Percentiles rank a stretch among this genome's conserved stretches.
phyloP scores from a whole-genome alignment of 2,888 invertebrate species.

The Tenthredo notha region DNA sequence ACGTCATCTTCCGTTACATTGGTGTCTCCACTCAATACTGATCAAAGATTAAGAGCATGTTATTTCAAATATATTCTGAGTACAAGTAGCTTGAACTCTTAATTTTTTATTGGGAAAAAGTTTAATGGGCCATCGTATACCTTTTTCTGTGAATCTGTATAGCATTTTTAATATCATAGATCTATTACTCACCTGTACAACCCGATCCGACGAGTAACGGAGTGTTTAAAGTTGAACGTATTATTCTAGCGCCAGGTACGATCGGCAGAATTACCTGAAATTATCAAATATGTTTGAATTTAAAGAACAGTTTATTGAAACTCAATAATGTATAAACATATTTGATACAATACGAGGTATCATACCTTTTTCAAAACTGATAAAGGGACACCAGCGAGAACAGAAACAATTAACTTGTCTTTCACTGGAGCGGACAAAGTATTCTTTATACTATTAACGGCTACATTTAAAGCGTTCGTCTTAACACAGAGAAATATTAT shows the following conservation, averaged over 20 bases:
- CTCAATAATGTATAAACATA: neutral
- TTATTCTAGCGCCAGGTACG: constrained; percentile 43
- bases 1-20: constrained; percentile 81
- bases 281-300: neutral
- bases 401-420: constrained; percentile 86
- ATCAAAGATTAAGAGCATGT: constrained; percentile 33
- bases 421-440: constrained; percentile 68
- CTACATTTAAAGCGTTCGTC: constrained; percentile 85
- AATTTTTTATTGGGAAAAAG: too few relatives aligned
- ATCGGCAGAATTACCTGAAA: constrained; percentile 29
- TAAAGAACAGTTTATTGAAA: neutral
- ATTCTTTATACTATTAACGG: constrained; percentile 78
- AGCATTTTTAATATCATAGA: constrained; percentile 38
- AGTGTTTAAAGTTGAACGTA: constrained; percentile 49
- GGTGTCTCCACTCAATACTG: constrained; percentile 60
- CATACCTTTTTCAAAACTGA: constrained; percentile 82
- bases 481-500: constrained; percentile 92
- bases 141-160: neutral
- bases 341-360: neutral
- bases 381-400: constrained; percentile 88
- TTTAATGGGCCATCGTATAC: neutral
- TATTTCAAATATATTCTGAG: constrained; percentile 30
- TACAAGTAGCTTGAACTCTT: constrained; percentile 37
- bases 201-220: constrained; percentile 78
- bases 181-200: constrained; percentile 68